Evolutionary conservation across 2,888 invertebrate genomes (phyloP).

Genomic region (Cantharis rufa): DNA sequence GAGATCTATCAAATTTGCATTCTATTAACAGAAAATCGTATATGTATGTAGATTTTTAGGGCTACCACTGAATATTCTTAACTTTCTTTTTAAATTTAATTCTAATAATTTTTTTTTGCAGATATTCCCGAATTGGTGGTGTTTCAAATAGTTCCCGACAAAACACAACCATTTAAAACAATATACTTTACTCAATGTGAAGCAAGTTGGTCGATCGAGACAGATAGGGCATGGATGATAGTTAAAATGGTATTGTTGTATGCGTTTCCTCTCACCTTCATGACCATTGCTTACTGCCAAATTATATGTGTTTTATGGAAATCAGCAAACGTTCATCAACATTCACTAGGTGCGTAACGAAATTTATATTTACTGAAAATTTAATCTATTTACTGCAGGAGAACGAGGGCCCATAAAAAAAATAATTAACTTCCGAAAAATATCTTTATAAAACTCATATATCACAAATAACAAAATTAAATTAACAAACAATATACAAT

Average conservation of each 20-base stretch:
- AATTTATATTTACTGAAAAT: not conserved
- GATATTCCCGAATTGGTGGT: conserved; percentile 80
- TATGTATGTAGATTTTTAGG: not conserved
- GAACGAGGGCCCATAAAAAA: no score
- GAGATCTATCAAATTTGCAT: not conserved
- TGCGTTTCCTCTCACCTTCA: conserved; percentile 77
- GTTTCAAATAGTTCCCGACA: conserved; percentile 63
- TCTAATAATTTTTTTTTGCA: conserved; percentile 50
- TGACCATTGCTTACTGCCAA: conserved; percentile 83
- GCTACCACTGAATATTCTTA: no score
- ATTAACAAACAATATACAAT: not conserved
- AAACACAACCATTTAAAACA: conserved; percentile 52
- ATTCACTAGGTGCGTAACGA: conserved; percentile 52
- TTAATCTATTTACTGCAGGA: not conserved
- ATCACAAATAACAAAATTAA: not conserved
- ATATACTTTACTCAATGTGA: conserved; percentile 66
- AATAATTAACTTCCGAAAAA: no score
- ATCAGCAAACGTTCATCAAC: conserved; percentile 77
- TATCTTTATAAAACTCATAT: no score
- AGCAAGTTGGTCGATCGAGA: conserved; percentile 70
- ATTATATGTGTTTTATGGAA: conserved; percentile 83
- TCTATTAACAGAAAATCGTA: not conserved
- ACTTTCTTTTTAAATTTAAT: no score
- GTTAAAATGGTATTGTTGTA: conserved; percentile 76
- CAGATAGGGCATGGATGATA: conserved; percentile 72